Evolutionary conservation across 2,113 vertebrate species (phyloP), one percentile per base, ranked within the genome.

Genomic region (Pholis gunnellus): DNA sequence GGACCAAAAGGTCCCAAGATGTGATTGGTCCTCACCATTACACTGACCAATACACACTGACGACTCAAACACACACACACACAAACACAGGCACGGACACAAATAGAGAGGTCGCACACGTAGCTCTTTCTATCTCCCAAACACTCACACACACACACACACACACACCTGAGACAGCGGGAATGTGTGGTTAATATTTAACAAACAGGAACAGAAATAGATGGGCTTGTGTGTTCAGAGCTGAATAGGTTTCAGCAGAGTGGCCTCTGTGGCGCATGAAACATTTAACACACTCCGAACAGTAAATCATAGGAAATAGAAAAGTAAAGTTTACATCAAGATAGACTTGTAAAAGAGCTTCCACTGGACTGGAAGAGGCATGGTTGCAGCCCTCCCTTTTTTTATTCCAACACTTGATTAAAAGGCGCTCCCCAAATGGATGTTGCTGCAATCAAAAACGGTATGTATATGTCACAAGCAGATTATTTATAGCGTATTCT

Each of bases 101-200:
- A 78, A 82, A 87, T 74, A 88, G 79, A 92, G 88, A 86, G 83
- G 81, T 79, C 60, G 60, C 46, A 73, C 80, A 64, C 29, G 10
- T 52, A 64, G 78, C 75, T 75, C 68, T 76, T 65, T 78, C 79
- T 74, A 54, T 77, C 83, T 80, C 46, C 52, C 66, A 65, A 54
- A 68, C 52, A 78, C n/a, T n/a, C 81, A 75, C 60, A 77, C 82
- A 78, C 81, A 92, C 87, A 66, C 81, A 81, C 31, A 63, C 79
- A 86, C 79, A 80, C 79, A 83, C 81, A 88, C 82, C 88, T 83
- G 85, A 90, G 87, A 92, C 88, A 88, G 88, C 66, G 67, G 84
- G 88, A 93, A 87, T 85, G 89, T 91, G 90, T 93, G 91, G 87
- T 95, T 94, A 95, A 95, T 95, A 95, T 94, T 94, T 94, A 95